Base-by-base conservation (phyloP, 2,888 invertebrate genomes). In the Serrognathus titanus region DNA sequence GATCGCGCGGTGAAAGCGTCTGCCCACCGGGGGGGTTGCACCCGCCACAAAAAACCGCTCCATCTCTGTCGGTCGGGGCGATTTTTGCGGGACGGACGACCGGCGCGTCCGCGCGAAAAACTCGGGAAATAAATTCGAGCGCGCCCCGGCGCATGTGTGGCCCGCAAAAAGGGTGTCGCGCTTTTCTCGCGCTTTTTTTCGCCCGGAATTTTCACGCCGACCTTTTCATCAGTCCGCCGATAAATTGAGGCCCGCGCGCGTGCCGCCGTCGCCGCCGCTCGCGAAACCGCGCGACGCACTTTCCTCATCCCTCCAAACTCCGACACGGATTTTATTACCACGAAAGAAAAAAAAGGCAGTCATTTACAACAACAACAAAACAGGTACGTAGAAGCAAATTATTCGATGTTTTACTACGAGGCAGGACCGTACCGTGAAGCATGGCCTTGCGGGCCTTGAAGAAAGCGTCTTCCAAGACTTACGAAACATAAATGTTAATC, bases 91-190 rank as follows among this genome's bases (percentile, higher is more conserved):
- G 49, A 49, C 38, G 40, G 40, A 39, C 37, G 37, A 16, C 13
- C 38, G 38, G 35, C 49, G 13, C 13, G 31, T 9, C 31, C 12
- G 35, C 35, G 48, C 35, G 48, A 31, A 37, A 31, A 31, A 31
- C 24, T 31, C 24, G 11, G 49, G 20, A 49, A 12, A 49, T 16
- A 35, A 7, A 9, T 10, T 6, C 16, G 11, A 11, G 8, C 36
- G 38, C 16, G 13, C 13, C 13, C 10, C 10, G 36, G 51, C 51
- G 51, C 51, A 51, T 51, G 51, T 51, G 51, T 51, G 31, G 31
- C 43, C 16, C n/a, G 16, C 36, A 36, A 51, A 51, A 51, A 51
- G 45, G 37, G 16, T 16, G 39, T 16, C 37, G 49, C 13, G 38
- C 45, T 51, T 13, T 51, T 43, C 45, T 51, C 11, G n/a, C 43